These are phyloP conservation scores for Heliothis peltigera DNA, from an alignment of 2,888 invertebrate genomes.

Conservation along the genomic window DNA sequence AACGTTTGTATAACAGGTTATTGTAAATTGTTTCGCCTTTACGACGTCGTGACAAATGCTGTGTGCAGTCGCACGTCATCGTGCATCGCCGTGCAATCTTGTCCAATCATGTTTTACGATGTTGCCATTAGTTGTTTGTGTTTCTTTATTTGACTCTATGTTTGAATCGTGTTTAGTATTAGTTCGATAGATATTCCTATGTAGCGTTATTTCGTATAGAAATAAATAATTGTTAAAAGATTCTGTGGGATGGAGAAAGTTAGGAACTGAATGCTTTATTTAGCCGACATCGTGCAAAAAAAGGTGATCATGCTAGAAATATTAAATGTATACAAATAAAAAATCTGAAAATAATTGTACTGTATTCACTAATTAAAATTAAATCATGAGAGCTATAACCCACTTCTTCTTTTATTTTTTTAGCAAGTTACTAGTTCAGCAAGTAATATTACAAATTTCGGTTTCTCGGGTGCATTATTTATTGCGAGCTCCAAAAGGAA, in stretches of 20 bases:
- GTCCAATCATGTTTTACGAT: constrained; percentile 45
- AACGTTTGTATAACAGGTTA: constrained; percentile 39
- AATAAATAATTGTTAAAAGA: background rate
- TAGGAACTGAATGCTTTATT: constrained; percentile 6
- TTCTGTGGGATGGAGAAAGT: background rate
- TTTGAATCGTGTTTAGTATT: constrained; percentile 3
- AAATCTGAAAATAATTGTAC: background rate
- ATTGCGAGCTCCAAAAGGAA: constrained; percentile 10
- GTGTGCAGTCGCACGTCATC: background rate
- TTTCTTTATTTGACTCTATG: constrained; percentile 15
- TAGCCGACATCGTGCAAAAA: background rate
- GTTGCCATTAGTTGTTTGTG: constrained; percentile 23
- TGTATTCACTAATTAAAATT: constrained; percentile 17
- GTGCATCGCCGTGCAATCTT: constrained; percentile 29
- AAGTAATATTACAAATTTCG: background rate
- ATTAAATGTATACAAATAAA: background rate
- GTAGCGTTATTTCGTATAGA: background rate
- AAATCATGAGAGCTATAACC: background rate
- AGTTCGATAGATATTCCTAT: background rate
- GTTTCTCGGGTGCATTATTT: constrained; percentile 12
- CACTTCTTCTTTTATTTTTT: constrained; percentile 2
- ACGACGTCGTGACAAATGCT: constrained; percentile 37
- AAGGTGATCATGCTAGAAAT: constrained; percentile 14
- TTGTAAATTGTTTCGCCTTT: constrained; percentile 45
- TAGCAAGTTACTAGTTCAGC: constrained; percentile 3